Evolutionary conservation across 2,888 invertebrate species (phyloP).

Genomic region (Criorhina ranunculi): DNA sequence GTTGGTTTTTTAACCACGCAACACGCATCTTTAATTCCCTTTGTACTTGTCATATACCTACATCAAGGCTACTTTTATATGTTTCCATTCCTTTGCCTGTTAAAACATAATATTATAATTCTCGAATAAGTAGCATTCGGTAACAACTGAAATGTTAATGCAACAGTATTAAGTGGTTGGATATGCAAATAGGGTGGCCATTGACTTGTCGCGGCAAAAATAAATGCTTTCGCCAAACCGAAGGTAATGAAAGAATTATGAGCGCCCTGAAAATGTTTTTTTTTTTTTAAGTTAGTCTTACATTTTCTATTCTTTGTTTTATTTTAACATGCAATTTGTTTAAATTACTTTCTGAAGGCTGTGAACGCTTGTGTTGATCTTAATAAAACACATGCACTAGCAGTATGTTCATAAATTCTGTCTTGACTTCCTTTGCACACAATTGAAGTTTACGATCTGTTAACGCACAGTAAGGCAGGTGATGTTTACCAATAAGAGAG

Average conservation of each 20-base stretch:
- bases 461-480: background rate
- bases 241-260: conserved; percentile 17
- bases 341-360: background rate
- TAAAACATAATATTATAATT: conserved; percentile 18
- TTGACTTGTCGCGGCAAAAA: conserved; percentile 35
- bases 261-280: conserved; percentile 8
- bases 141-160: conserved; percentile 28
- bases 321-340: background rate
- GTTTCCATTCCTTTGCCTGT: background rate
- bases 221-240: conserved; percentile 1
- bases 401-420: background rate
- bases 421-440: background rate
- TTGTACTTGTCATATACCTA: background rate
- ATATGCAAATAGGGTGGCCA: conserved; percentile 38
- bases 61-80: background rate
- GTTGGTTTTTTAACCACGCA: too few species aligned
- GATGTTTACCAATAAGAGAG: too few species aligned
- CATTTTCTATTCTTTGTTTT: background rate
- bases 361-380: background rate
- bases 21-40: background rate
- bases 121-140: conserved; percentile 16
- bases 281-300: background rate
- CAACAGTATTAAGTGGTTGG: conserved; percentile 8
- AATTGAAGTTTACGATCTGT: too few species aligned
- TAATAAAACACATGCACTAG: background rate